A percentile compares a stretch with the other conserved stretches of the same genome.
phyloP scores from a whole-genome alignment of 2,888 invertebrate genomes.

The Chalcis sispes region DNA sequence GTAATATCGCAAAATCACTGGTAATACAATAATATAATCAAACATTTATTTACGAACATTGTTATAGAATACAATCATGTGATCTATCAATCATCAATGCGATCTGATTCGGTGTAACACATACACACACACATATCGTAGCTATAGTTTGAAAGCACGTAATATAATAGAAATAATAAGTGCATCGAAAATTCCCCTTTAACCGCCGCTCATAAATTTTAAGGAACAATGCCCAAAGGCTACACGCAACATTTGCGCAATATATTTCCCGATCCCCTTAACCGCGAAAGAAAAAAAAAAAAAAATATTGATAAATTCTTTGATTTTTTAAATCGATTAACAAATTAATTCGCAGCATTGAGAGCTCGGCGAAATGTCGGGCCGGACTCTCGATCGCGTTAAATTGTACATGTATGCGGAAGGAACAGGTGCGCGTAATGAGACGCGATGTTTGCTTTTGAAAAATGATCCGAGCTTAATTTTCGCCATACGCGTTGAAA shows the following conservation, averaged over 20 bases:
- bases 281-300: constrained; percentile 22
- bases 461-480: too few relatives aligned
- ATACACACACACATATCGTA: background rate
- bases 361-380: background rate
- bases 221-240: background rate
- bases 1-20: too few relatives aligned
- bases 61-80: background rate
- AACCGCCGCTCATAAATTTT: constrained; percentile 24
- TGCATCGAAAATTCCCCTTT: constrained; percentile 4
- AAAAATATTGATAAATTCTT: background rate
- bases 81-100: constrained; percentile 25
- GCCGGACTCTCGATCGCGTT: background rate
- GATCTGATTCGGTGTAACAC: background rate
- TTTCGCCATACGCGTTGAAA: too few relatives aligned
- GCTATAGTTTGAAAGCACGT: background rate
- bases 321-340: constrained; percentile 4
- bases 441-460: constrained; percentile 14
- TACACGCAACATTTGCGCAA: background rate
- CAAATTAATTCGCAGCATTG: constrained; percentile 16
- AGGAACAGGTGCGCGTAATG: constrained; percentile 25
- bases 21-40: too few relatives aligned
- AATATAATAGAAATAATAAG: constrained; percentile 13
- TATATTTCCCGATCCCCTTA: constrained; percentile 1
- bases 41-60: constrained; percentile 19
- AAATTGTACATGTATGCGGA: background rate